phyloP scores from a whole-genome alignment of 2,888 invertebrate genomes.

The Protodeltote pygarga region DNA sequence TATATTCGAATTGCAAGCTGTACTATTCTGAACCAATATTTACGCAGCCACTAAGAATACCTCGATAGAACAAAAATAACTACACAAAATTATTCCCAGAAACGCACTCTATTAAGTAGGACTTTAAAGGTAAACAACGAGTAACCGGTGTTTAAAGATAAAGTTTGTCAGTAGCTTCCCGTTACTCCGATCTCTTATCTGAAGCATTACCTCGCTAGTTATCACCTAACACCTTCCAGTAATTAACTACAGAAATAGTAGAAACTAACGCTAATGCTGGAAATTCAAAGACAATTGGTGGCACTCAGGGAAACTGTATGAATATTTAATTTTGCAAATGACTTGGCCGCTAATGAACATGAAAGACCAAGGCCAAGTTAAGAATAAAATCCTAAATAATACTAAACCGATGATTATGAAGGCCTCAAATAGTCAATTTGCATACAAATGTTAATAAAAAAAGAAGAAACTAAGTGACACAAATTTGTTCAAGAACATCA shows the following conservation, averaged over 20 bases:
- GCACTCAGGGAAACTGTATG: background rate
- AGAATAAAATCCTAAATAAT: no score
- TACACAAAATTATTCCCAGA: conserved; percentile 17
- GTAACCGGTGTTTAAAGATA: conserved; percentile 57
- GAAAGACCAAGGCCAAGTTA: no score
- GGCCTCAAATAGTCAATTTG: background rate
- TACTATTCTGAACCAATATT: conserved; percentile 5
- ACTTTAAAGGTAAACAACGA: conserved; percentile 51
- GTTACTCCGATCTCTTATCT: conserved; percentile 62
- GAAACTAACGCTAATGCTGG: conserved; percentile 1
- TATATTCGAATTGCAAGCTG: conserved; percentile 3
- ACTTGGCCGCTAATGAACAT: background rate
- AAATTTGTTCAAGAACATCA: conserved; percentile 39
- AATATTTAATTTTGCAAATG: background rate
- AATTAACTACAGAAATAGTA: conserved; percentile 30
- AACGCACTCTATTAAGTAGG: conserved; percentile 7
- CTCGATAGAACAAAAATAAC: conserved; percentile 3
- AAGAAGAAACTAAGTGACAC: conserved; percentile 30
- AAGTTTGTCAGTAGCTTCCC: conserved; percentile 51
- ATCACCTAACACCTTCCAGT: conserved; percentile 43
- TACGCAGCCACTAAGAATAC: background rate
- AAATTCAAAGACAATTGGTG: conserved; percentile 1
- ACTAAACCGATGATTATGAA: conserved; percentile 1
- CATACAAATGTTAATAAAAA: conserved; percentile 2
- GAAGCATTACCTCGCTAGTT: conserved; percentile 51